Evolutionary conservation across 2,113 vertebrate species (phyloP).

Genomic region (Dolichotis patagonum): DNA sequence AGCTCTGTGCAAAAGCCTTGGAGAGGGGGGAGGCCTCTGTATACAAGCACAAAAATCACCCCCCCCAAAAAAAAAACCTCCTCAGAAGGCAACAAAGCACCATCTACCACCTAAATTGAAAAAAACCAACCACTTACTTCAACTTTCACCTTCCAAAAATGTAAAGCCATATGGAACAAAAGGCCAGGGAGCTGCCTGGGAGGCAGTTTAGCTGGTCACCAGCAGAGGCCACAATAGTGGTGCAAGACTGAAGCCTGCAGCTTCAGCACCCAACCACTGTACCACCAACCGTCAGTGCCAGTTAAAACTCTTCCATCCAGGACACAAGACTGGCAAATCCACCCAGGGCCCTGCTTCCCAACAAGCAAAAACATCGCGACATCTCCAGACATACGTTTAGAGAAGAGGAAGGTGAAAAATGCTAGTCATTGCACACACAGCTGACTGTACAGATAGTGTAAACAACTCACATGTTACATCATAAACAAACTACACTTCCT

Average conservation of each 20-base stretch:
- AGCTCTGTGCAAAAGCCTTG: neutral
- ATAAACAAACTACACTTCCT: neutral
- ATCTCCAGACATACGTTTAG: constrained; percentile 17
- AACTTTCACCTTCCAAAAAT: neutral
- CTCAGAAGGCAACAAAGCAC: constrained; percentile 7
- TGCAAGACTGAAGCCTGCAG: neutral
- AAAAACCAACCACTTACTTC: constrained; percentile 32
- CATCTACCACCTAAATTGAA: neutral
- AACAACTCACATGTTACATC: neutral
- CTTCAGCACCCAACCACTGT: neutral
- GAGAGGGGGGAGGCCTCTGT: neutral
- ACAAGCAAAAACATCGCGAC: neutral
- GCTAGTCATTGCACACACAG: neutral
- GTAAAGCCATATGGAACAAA: neutral
- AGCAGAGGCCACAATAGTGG: constrained; percentile 76
- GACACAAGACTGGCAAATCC: neutral
- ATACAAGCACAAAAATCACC: neutral
- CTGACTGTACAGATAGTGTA: neutral
- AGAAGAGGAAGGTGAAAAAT: neutral
- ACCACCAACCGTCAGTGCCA: constrained; percentile 10
- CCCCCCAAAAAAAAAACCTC: neutral
- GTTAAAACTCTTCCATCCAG: neutral
- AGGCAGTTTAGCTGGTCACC: constrained; percentile 71
- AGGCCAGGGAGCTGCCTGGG: constrained; percentile 35
- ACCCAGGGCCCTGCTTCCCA: neutral